Evolutionary conservation across 2,888 invertebrate genomes (phyloP), one percentile per base, ranked within the genome.

Genomic region (Drymonia ruficornis): DNA sequence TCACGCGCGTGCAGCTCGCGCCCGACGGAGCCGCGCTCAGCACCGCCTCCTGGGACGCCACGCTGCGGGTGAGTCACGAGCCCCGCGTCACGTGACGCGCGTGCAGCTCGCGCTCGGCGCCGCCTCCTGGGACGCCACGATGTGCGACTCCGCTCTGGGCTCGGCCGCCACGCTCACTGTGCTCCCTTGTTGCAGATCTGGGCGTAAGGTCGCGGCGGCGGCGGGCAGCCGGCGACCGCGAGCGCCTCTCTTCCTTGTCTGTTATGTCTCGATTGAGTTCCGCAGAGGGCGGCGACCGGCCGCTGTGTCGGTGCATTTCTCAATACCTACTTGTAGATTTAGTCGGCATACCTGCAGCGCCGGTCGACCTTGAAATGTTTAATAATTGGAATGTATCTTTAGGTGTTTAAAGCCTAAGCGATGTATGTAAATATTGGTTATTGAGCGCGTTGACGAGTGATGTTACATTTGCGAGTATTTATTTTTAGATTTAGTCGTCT

Each of bases 1-100:
- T 99, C 44, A 97, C 97, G 50, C 96, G 97, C 89, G 94, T 98
- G 62, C 96, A 96, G 87, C 97, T 98, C 42, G 98, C 99, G 56
- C 99, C 99, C 49, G 99, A 99, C 93, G 99, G 99, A 61, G 98
- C 99, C 36, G 99, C 99, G 54, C 94, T 99, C 15, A 98, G 98
- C 70, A 99, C 99, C 43, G 99, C 99, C 61, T 98, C 98, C 79
- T 99, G 99, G 99, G 99, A 89, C 83, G 61, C 79, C 78, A 86
- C 88, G 61, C 72, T 87, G 64, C 74, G 87, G 71, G 76, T 85
- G 98, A 98, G 99, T 98, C 99, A 99, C 91, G 99, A 99, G 92
- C 99, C 99, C 91, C 94, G 99, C 78, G 98, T 99, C 44, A 97
- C 97, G 98, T 99, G 43, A 97, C 97, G 50, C 96, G 97, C 89